Evolutionary conservation across 2,888 invertebrate genomes (phyloP).

Genomic region (Sclerodermus sp.): DNA sequence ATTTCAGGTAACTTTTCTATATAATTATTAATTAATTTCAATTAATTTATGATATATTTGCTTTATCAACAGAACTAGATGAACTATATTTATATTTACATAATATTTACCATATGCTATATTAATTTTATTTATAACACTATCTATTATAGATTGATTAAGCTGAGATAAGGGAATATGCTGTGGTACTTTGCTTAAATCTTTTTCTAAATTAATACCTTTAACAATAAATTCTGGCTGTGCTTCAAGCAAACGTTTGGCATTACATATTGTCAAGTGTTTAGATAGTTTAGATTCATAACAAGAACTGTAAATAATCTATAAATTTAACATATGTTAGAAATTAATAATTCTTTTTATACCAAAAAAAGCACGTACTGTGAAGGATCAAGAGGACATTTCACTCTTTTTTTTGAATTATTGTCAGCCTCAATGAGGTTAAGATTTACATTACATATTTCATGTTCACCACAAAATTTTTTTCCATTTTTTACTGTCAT

Average conservation of each 20-base stretch:
- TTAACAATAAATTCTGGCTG: slow-evolving; percentile 62
- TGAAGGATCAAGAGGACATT: slow-evolving; percentile 74
- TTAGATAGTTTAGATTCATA: slow-evolving; percentile 69
- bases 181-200: slow-evolving; percentile 14
- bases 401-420: slow-evolving; percentile 57
- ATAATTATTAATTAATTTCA: slow-evolving; percentile 11
- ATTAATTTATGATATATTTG: neutral
- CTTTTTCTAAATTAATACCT: slow-evolving; percentile 59
- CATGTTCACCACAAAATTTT: slow-evolving; percentile 72
- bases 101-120: slow-evolving; percentile 39
- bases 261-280: slow-evolving; percentile 76
- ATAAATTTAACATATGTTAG: slow-evolving; percentile 19
- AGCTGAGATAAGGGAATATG: slow-evolving; percentile 41
- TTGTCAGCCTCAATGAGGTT: neutral
- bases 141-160: slow-evolving; percentile 30
- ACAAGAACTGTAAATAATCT: slow-evolving; percentile 63
- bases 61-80: neutral
- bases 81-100: neutral
- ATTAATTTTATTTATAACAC: slow-evolving; percentile 44
- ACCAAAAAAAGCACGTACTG: slow-evolving; percentile 62
- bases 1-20: slow-evolving; percentile 51
- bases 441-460: too few relatives aligned
- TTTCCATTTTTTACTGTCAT: slow-evolving; percentile 73
- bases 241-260: slow-evolving; percentile 58
- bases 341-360: slow-evolving; percentile 13